phyloP scores from a whole-genome alignment of 2,888 invertebrate species.

The Sthenelais limicola region DNA sequence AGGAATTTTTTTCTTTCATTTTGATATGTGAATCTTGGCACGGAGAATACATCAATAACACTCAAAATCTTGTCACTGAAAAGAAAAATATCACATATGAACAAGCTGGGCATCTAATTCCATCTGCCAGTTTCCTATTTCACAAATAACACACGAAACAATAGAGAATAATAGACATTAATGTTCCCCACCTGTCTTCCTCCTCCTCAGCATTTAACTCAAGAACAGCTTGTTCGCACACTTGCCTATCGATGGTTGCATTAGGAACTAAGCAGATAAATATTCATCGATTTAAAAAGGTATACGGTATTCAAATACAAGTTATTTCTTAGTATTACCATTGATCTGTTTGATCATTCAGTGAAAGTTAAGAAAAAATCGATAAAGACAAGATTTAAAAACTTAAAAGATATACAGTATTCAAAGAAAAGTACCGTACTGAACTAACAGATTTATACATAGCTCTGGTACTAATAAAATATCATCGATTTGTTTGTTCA shows the following conservation, averaged over 20 bases:
- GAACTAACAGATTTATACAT: too few species aligned
- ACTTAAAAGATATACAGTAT: too few species aligned
- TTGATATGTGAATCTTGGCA: slow-evolving; percentile 85
- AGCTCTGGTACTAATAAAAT: too few species aligned
- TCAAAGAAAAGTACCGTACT: too few species aligned
- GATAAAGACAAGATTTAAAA: too few species aligned
- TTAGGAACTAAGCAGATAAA: slow-evolving; percentile 59
- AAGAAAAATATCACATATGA: slow-evolving; percentile 32
- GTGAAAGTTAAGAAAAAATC: too few species aligned
- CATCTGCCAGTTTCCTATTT: neutral
- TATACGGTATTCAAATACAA: neutral
- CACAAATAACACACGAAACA: neutral
- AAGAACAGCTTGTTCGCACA: slow-evolving; percentile 83
- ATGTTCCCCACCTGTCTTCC: slow-evolving; percentile 56
- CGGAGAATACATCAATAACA: slow-evolving; percentile 86
- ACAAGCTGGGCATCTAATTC: neutral
- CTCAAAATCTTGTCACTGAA: slow-evolving; percentile 62
- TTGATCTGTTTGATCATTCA: too few species aligned
- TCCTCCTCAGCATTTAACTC: slow-evolving; percentile 73
- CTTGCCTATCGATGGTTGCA: slow-evolving; percentile 81
- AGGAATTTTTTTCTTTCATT: slow-evolving; percentile 86
- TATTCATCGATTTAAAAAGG: neutral
- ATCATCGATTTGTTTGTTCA: too few species aligned
- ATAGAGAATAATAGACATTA: neutral
- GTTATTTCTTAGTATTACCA: too few species aligned